Evolutionary conservation across 2,113 vertebrate species (phyloP), one percentile per base, ranked within the genome.

Genomic region (Phoenicopterus ruber): DNA sequence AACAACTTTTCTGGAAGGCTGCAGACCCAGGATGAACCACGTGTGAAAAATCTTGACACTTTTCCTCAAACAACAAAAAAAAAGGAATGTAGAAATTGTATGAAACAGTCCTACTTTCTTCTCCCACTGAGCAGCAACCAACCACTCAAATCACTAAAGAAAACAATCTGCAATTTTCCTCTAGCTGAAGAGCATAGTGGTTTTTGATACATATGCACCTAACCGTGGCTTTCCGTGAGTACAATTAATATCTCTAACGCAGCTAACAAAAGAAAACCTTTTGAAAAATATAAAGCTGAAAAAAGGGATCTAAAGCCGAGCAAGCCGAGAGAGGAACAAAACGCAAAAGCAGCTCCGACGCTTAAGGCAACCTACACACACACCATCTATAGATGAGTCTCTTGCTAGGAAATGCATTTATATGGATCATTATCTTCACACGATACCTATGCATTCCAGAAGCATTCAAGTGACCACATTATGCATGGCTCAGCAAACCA

Each of bases 391-490:
- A 93, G 90, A 91, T 49, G 82, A 90, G 62, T 17, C 69, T 94
- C 89, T 96, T 88, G 73, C 65, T 44, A 81, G 26, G 44, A 93
- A 97, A 71, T 46, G 73, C 57, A 83, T 91, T 93, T 89, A 88
- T 88, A 86, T 89, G 73, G 94, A 93, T 86, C 62, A 93, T 96
- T 95, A 95, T 93, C 91, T 96, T 95, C 78, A 94, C n/a, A 65
- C 4, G 73, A 88, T 76, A 93, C 81, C 86, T 79, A 80, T 42
- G 46, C 86, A 72, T 87, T 93, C 83, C 59, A 92, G 91, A 94
- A 89, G 73, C 80, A 79, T 79, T 96, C 65, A 82, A 92, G 89
- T 78, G 72, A 94, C 91, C 62, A 29, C 69, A 79, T 86, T 79
- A 74, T 49, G 36, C 42, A 61, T 2, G 14, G 86, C 94, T 96